Evolutionary conservation across 2,888 invertebrate species (phyloP).

Genomic region (Magallana nippona): DNA sequence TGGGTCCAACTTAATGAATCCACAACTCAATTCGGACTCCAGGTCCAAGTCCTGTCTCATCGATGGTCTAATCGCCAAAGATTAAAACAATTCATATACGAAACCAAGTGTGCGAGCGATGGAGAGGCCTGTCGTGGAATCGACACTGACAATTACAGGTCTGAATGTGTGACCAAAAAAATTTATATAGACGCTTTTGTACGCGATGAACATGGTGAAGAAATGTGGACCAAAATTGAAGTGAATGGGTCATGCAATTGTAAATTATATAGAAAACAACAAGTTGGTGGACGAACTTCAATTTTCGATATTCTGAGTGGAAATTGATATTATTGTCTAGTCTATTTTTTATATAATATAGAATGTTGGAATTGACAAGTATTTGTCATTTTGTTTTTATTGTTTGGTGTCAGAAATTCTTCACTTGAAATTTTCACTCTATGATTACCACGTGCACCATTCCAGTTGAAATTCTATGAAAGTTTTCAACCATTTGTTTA

Average conservation of each 20-base stretch:
- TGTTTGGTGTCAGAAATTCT: background rate
- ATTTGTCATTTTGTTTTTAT: background rate
- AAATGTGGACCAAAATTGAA: conserved; percentile 49
- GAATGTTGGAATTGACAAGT: background rate
- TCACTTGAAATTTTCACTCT: background rate
- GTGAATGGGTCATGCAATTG: conserved; percentile 52
- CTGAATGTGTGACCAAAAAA: conserved; percentile 50
- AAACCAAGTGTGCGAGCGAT: conserved; percentile 46
- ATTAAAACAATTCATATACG: conserved; percentile 49
- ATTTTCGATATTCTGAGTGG: background rate
- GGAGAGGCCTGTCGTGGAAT: conserved; percentile 45
- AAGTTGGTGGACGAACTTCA: background rate
- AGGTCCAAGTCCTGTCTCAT: conserved; percentile 47
- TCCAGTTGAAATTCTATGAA: background rate
- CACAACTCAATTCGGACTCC: conserved; percentile 41
- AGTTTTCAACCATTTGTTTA: background rate
- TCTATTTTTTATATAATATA: background rate
- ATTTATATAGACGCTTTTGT: conserved; percentile 50
- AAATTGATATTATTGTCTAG: background rate
- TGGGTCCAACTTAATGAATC: conserved; percentile 48
- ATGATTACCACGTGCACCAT: background rate
- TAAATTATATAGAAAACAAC: conserved; percentile 41
- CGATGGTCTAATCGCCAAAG: conserved; percentile 32
- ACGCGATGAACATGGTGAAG: conserved; percentile 44
- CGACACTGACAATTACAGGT: conserved; percentile 45